Evolutionary conservation across 2,113 vertebrate species (phyloP).

Genomic region (Amblyopsis rosae): DNA sequence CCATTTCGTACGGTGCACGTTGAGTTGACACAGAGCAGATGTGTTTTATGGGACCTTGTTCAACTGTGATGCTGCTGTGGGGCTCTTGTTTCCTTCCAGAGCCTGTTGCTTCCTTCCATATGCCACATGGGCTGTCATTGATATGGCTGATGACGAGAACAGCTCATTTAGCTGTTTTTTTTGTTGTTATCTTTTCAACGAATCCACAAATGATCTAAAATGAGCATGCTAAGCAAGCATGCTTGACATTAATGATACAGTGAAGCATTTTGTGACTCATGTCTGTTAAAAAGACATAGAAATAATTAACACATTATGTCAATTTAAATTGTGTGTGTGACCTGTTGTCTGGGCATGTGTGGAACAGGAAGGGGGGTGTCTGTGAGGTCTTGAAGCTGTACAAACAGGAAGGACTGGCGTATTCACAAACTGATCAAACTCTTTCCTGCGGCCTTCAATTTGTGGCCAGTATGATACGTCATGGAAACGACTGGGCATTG

Average conservation of each 20-base stretch:
- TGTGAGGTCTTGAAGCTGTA: slow-evolving; percentile 14
- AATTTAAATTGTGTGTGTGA: neutral
- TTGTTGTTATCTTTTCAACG: no score
- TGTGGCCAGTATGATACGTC: slow-evolving; percentile 10
- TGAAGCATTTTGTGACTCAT: no score
- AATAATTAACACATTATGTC: neutral
- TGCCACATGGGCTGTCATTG: no score
- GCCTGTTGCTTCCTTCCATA: no score
- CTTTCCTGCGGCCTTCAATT: slow-evolving; percentile 48
- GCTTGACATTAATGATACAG: no score
- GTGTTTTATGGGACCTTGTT: slow-evolving; percentile 17
- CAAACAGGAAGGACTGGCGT: slow-evolving; percentile 61
- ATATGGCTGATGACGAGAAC: no score
- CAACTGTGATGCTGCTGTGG: no score
- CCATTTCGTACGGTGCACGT: slow-evolving; percentile 5
- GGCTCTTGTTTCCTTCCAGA: no score
- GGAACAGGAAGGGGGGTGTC: slow-evolving; percentile 49
- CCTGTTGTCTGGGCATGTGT: slow-evolving; percentile 43
- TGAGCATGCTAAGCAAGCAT: no score
- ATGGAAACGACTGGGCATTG: neutral
- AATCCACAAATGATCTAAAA: no score
- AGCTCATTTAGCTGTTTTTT: no score
- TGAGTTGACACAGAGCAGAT: slow-evolving; percentile 18
- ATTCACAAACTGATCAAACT: slow-evolving; percentile 37
- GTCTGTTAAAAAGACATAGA: no score